Base-by-base conservation (phyloP, 2,113 vertebrate species). In the Antennarius striatus region DNA sequence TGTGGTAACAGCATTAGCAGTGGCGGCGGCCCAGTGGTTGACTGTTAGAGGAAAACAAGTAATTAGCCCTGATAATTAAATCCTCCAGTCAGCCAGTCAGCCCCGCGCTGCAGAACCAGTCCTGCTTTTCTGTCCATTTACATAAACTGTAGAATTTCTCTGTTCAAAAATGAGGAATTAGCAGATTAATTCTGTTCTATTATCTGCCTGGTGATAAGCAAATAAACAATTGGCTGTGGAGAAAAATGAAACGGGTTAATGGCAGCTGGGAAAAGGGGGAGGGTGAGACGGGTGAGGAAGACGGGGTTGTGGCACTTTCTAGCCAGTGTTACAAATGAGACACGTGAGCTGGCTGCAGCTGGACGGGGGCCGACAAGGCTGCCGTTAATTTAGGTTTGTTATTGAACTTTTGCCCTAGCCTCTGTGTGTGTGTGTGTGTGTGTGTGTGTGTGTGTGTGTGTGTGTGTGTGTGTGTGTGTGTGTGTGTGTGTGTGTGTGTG, bases 31-130 rank as follows among this genome's bases (percentile, higher is more conserved):
- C 75, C 75, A n/a, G 66, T 76, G 77, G 80, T 81, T 80, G 77
- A 83, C 80, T 65, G 73, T 78, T 51, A 57, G 77, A 81, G 63
- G 52, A 79, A 81, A 82, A 77, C 77, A 71, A 86, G 77, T 82
- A 88, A 89, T 91, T 89, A 90, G 80, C 79, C 46, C 58, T 43
- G 68, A 72, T 86, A 88, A 91, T 91, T 83, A 90, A 89, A 87
- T 84, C 79, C 77, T 79, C 63, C 71, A 67, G 74, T 81, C 82
- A 71, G 70, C 71, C 77, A 67, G 42, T 55, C 55, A 56, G 56
- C 52, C 32, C 66, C 2, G 28, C n/a, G 6, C 75, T 17, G 32
- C 9, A 22, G 42, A 83, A 74, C 68, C 54, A 59, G 53, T 53
- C 62, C 56, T 50, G 55, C 56, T 64, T 69, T 28, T 9, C 29